phyloP scores from a whole-genome alignment of 2,888 invertebrate genomes.

The Oscheius sp. region DNA sequence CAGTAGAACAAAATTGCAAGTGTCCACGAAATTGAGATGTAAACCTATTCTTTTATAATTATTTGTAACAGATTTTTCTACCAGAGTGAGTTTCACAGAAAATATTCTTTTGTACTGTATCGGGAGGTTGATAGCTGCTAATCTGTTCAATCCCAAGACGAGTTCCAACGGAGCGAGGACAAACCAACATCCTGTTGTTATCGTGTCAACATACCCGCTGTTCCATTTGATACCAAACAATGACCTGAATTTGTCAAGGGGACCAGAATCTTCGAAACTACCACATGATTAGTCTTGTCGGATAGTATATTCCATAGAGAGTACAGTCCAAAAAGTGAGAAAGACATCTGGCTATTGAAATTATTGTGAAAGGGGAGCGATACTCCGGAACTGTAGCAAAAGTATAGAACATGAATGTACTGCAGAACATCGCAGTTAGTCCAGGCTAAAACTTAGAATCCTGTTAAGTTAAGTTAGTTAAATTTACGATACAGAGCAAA shows the following conservation, averaged over 20 bases:
- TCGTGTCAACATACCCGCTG: not conserved
- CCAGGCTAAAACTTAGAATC: slow-evolving; percentile 1
- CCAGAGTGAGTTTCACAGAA: not conserved
- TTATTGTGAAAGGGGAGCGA: slow-evolving; percentile 6
- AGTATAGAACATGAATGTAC: slow-evolving; percentile 11
- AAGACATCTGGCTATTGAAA: not conserved
- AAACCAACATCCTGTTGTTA: slow-evolving; percentile 5
- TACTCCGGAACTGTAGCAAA: not conserved
- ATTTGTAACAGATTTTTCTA: not conserved
- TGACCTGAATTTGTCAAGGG: not conserved
- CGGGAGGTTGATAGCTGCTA: slow-evolving; percentile 2
- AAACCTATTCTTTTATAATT: not conserved
- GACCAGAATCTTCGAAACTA: not conserved
- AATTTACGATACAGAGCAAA: slow-evolving; percentile 6
- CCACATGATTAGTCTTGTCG: not conserved
- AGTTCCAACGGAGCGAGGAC: slow-evolving; percentile 19
- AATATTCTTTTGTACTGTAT: slow-evolving; percentile 7
- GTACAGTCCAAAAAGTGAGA: not conserved
- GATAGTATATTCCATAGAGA: slow-evolving; percentile 4
- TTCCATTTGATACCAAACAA: slow-evolving; percentile 4
- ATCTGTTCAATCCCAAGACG: slow-evolving; percentile 9
- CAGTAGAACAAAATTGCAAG: not conserved
- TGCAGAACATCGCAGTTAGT: not conserved
- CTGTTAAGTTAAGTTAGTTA: not conserved
- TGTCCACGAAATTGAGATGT: not conserved